A percentile compares a stretch with the other conserved stretches of the same genome.
These are phyloP conservation scores for Popillia japonica DNA, from an alignment of 1,140 invertebrate genomes.

Conservation along the genomic window DNA sequence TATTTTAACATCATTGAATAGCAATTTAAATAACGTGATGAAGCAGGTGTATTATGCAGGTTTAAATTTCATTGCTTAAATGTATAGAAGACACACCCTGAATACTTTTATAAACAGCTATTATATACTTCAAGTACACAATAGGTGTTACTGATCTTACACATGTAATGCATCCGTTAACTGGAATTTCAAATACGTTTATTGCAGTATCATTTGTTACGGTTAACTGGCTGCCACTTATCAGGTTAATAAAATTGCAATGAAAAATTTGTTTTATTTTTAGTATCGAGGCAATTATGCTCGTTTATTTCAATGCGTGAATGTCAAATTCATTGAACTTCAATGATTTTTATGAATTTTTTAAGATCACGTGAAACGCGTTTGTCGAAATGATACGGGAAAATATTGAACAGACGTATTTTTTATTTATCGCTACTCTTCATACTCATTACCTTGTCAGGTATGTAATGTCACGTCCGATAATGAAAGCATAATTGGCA, in stretches of 20 bases:
- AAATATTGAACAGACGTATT: background rate
- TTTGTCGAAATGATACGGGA: background rate
- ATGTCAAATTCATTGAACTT: background rate
- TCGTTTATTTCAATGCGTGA: background rate
- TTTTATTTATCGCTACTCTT: background rate
- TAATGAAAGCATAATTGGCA: too few relatives aligned
- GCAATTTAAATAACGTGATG: too few relatives aligned
- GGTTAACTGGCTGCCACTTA: background rate
- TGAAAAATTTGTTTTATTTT: background rate
- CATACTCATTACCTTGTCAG: background rate
- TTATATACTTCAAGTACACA: background rate
- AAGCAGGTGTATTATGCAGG: too few relatives aligned
- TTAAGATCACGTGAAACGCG: background rate
- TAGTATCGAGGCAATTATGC: background rate
- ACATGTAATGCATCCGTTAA: background rate
- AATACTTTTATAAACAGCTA: background rate
- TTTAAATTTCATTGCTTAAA: too few relatives aligned
- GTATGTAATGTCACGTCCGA: too few relatives aligned
- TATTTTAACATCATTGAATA: too few relatives aligned
- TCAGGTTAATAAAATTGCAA: background rate
- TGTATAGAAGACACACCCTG: too few relatives aligned
- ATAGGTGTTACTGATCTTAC: background rate
- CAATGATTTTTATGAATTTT: background rate
- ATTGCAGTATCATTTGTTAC: background rate
- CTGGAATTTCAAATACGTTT: background rate